Base-by-base conservation (phyloP, 2,113 vertebrate genomes). In the Labrus mixtus region DNA sequence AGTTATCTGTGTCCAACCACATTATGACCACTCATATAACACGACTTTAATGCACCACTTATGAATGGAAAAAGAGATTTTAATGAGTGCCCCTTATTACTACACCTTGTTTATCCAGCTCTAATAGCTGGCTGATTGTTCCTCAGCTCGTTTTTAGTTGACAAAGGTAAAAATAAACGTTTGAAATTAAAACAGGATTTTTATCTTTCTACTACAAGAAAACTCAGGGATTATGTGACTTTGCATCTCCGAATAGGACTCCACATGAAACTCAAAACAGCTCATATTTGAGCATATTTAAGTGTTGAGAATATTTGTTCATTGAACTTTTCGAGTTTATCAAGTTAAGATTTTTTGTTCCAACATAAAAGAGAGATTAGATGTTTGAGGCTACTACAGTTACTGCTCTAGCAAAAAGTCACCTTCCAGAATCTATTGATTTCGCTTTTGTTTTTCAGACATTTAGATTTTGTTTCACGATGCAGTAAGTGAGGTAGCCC, bases 1-100 rank as follows among this genome's bases (percentile, higher is more conserved):
- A n/a, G 69, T 68, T 50, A 70, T 59, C 15, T 48, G 46, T 60
- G 41, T 76, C 45, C 63, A 73, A 73, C 73, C 70, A 39, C 25
- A 23, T 51, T 48, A 17, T 71, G 45, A 81, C 29, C 17, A 61
- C n/a, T 71, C 67, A 54, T n/a, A 33, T 57, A 68, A 79, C 55
- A 37, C 60, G 36, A n/a, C 57, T 58, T 80, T 69, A 25, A 68
- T 71, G 39, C 9, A 22, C 6, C 11, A 39, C 23, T 72, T 25
- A 29, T 57, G 61, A 68, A 1, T 51, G 43, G 50, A 78, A 68
- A 64, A 67, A 67, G 46, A 43, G 25, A 29, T 23, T 63, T 74
- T 57, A 20, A 68, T 72, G 61, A 23, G 17, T 6, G 13, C 68
- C 41, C 19, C 45, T 56, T 39, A 50, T 60, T 60, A 15, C 10